Base-by-base conservation (phyloP, 2,113 vertebrate genomes). In the Pitta sordida region DNA sequence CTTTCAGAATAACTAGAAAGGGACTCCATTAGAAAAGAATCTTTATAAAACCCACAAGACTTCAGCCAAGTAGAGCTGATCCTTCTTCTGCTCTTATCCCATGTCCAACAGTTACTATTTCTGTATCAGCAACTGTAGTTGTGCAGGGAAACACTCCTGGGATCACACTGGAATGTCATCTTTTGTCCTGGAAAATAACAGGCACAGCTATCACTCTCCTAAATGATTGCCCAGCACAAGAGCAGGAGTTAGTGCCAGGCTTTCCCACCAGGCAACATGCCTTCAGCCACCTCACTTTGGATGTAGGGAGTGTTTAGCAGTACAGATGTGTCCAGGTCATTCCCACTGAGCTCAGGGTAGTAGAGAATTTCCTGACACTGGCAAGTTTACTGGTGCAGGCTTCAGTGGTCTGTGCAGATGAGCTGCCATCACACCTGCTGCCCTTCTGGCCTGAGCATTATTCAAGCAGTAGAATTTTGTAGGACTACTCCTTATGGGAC, bases 281-380 rank as follows among this genome's bases (percentile, higher is more conserved):
- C 65, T 4, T 32, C n/a, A 56, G 19, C 11, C 27, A 22, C 29
- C 15, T 80, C 1, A 0, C 6, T 41, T 49, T 15, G 32, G 9
- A 18, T 32, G 5, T 32, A 24, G 36, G 49, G 52, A 46, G 23
- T 2, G 26, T 10, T 86, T 30, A 60, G 41, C 32, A 7, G 2
- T 7, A 37, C 4, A 1, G 24, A 59, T 23, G 27, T 49, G 46
- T 34, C 60, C 30, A 48, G n/a, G 22, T 49, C 24, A 15, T 49
- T 77, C 64, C 29, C 43, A 32, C 18, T 53, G 69, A 74, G 51
- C 17, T 75, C 37, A 70, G 39, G 29, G 17, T 3, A 81, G 39
- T 1, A 56, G 36, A 56, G 83, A 79, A 85, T 55, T 49, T 56
- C 36, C 27, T 64, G 53, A 29, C 11, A 52, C 21, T 11, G 44